These are phyloP conservation scores for Gibbula magus DNA, from an alignment of 2,888 invertebrate species.

Conservation along the genomic window DNA sequence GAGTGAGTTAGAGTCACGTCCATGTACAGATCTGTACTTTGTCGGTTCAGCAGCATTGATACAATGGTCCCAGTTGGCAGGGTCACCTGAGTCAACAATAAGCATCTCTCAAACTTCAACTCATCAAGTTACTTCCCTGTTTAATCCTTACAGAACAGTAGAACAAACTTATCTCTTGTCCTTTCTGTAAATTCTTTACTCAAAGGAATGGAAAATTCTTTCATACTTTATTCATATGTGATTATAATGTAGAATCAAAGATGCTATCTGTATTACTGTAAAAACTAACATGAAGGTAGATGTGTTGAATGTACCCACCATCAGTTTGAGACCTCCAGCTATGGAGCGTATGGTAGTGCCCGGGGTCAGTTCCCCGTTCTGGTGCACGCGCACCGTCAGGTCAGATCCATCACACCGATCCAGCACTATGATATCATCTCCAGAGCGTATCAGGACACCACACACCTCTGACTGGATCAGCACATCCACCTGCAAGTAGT, in stretches of 20 bases:
- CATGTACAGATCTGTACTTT: conserved; percentile 32
- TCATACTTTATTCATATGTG: too few relatives aligned
- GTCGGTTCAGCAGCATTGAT: conserved; percentile 36
- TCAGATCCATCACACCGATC: conserved; percentile 47
- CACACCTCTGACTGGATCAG: conserved; percentile 52
- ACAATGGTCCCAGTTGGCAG: conserved; percentile 52
- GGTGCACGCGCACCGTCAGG: conserved; percentile 41
- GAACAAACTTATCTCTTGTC: too few relatives aligned
- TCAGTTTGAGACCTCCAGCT: conserved; percentile 42
- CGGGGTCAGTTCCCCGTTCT: conserved; percentile 45
- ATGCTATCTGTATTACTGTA: too few relatives aligned
- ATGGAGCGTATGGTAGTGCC: conserved; percentile 39
- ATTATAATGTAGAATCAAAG: too few relatives aligned
- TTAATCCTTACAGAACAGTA: too few relatives aligned
- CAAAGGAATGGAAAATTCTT: too few relatives aligned
- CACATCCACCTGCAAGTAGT: conserved; percentile 32
- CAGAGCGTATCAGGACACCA: conserved; percentile 49
- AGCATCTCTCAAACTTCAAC: not conserved
- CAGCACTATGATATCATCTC: conserved; percentile 56
- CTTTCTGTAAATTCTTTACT: too few relatives aligned
- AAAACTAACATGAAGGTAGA: not conserved
- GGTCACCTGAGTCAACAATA: conserved; percentile 38
- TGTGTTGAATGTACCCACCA: conserved; percentile 29
- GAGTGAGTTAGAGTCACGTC: conserved; percentile 50
- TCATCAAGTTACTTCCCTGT: too few relatives aligned